These are phyloP conservation scores for Garra rufa DNA, from an alignment of 2,113 vertebrate genomes.

Conservation along the genomic window DNA sequence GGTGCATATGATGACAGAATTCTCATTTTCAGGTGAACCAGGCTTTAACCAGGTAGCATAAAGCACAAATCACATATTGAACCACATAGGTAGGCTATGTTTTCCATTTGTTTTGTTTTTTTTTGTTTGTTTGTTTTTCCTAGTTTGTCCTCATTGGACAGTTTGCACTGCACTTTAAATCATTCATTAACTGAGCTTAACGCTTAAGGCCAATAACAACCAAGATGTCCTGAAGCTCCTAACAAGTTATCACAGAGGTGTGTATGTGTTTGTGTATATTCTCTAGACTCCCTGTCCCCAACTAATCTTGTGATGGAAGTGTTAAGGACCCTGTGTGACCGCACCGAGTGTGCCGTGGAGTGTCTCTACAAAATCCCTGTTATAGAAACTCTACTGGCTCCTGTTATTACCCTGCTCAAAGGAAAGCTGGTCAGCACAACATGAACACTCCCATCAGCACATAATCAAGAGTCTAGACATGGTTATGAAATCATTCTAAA, in stretches of 20 bases:
- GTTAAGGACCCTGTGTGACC: slow-evolving; percentile 86
- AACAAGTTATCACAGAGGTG: background rate
- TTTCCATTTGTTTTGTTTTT: background rate
- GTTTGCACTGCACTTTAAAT: background rate
- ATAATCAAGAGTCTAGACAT: slow-evolving; percentile 22
- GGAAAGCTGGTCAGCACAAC: slow-evolving; percentile 80
- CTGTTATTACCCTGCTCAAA: slow-evolving; percentile 79
- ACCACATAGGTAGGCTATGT: background rate
- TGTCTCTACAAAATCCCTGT: slow-evolving; percentile 82
- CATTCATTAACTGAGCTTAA: slow-evolving; percentile 9
- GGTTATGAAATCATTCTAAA: slow-evolving; percentile 1
- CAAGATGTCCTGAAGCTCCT: background rate
- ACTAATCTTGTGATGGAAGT: slow-evolving; percentile 85
- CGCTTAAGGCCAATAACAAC: background rate
- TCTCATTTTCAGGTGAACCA: background rate
- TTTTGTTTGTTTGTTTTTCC: background rate
- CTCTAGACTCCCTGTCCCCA: slow-evolving; percentile 83
- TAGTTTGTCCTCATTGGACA: background rate
- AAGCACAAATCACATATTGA: background rate
- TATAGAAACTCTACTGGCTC: slow-evolving; percentile 82
- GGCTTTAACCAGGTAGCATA: background rate
- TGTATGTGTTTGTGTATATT: slow-evolving; percentile 8
- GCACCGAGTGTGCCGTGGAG: slow-evolving; percentile 83
- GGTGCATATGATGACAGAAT: background rate
- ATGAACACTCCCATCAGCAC: background rate